Evolutionary conservation across 1,140 invertebrate species (phyloP), one percentile per base, ranked within the genome.

Genomic region (Lerema accius): DNA sequence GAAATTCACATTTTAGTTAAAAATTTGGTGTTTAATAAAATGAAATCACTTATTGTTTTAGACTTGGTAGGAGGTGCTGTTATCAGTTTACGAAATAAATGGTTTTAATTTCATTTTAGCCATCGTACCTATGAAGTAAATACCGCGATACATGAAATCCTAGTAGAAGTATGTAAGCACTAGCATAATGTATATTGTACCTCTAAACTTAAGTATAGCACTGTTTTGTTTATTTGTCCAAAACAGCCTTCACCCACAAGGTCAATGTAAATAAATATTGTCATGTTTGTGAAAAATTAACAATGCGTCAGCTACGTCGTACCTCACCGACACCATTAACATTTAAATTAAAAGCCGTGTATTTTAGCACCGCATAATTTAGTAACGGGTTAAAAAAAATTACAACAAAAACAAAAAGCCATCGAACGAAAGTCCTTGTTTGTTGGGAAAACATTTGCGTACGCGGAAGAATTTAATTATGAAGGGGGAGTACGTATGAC

Each of bases 321-420:
- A 40, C 26, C 14, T 26, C 3, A 14, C 32, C 16, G 14, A 45
- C 19, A 45, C 43, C 53, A 32, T 56, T 11, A 40, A 43, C 28
- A 56, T 58, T 46, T 23, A 46, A 58, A 58, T 58, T 58, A 46
- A 58, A 58, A 46, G 9, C 13, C 53, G 13, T 56, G 40, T 43
- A 19, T 56, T 23, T 14, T 32, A 5, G 16, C 40, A 14, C 6
- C 35, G 17, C 45, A 40, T 45, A 32, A 45, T 11, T 17, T 6
- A 28, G 40, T 32, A 56, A 28, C 40, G 13, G 55, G 26, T 46
- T 46, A 46, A 58, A 55, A 28, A 23, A 46, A 56, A 13, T 11
- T 2, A n/a, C 2, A 37, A 37, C 9, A 40, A 23, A 58, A 58
- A 45, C 26, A 56, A 32, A 58, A 58, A 37, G 15, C 4, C 10